Percentiles rank a stretch among this genome's conserved stretches.
These are phyloP conservation scores for Ecliptopera silaceata DNA, from an alignment of 2,888 invertebrate species.

Conservation along the genomic window DNA sequence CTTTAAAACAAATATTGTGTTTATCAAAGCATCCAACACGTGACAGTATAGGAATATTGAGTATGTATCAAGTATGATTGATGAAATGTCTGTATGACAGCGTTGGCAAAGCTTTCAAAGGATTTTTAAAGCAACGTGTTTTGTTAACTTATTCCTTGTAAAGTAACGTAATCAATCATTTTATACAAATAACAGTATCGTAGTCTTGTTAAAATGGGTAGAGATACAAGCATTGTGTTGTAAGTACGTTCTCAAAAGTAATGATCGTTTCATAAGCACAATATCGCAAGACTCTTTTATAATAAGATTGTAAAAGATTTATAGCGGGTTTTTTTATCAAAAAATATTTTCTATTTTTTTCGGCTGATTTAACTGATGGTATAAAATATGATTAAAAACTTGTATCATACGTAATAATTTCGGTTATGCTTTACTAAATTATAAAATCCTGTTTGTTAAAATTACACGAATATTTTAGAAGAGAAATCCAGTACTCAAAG, in stretches of 20 bases:
- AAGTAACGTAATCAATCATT: neutral
- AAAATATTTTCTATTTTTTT: no score
- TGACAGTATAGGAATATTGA: neutral
- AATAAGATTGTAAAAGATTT: no score
- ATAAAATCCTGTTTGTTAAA: no score
- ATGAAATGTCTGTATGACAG: neutral
- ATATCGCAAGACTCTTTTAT: no score
- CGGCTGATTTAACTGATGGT: no score
- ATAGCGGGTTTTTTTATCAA: no score
- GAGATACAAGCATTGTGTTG: neutral
- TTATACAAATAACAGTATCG: neutral
- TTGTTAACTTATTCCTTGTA: neutral
- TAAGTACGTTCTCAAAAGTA: neutral
- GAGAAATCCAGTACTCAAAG: neutral
- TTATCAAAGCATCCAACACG: neutral
- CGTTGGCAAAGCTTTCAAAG: neutral
- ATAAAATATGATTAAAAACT: no score
- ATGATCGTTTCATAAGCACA: no score
- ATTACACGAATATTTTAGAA: neutral
- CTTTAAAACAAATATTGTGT: neutral
- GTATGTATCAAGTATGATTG: neutral
- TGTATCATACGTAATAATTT: no score
- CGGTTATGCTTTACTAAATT: no score
- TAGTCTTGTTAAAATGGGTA: neutral
- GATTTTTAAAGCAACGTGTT: neutral